These are phyloP conservation scores for Conistra vaccinii DNA, from an alignment of 2,888 invertebrate species.

Conservation along the genomic window DNA sequence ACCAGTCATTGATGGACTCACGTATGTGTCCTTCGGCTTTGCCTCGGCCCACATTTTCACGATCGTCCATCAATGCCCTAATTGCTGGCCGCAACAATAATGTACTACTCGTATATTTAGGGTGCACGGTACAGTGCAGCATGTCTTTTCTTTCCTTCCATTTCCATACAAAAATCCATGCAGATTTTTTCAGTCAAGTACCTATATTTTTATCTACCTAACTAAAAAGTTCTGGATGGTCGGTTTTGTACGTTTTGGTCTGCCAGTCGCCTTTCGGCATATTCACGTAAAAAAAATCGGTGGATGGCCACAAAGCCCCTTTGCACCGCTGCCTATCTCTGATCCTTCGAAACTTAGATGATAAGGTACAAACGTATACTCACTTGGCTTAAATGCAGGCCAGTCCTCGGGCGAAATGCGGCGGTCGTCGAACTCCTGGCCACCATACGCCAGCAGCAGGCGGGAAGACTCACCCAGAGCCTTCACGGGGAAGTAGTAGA, in stretches of 20 bases:
- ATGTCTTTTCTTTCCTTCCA: background rate
- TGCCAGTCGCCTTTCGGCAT: background rate
- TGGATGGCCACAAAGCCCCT: background rate
- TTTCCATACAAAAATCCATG: background rate
- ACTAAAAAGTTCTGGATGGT: background rate
- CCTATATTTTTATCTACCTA: too few species aligned
- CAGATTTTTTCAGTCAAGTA: too few species aligned
- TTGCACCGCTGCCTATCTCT: background rate
- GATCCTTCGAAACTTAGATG: background rate
- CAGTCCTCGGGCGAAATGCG: slow-evolving; percentile 88
- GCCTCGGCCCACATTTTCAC: too few species aligned
- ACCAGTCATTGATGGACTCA: too few species aligned
- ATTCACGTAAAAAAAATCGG: background rate
- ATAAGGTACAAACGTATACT: background rate
- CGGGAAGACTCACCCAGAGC: slow-evolving; percentile 92
- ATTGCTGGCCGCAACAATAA: too few species aligned
- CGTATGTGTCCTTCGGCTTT: too few species aligned
- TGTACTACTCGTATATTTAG: too few species aligned
- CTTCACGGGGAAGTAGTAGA: slow-evolving; percentile 91
- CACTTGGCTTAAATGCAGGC: slow-evolving; percentile 80
- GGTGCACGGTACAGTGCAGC: background rate
- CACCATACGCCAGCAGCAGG: slow-evolving; percentile 91
- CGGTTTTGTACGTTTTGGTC: background rate
- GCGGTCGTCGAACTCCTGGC: slow-evolving; percentile 91
- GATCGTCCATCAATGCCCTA: too few species aligned